A percentile compares a stretch with the other conserved stretches of the same genome.
These are phyloP conservation scores for Darevskia mixta DNA, from an alignment of 2,797 vertebrate genomes.

Conservation along the genomic window DNA sequence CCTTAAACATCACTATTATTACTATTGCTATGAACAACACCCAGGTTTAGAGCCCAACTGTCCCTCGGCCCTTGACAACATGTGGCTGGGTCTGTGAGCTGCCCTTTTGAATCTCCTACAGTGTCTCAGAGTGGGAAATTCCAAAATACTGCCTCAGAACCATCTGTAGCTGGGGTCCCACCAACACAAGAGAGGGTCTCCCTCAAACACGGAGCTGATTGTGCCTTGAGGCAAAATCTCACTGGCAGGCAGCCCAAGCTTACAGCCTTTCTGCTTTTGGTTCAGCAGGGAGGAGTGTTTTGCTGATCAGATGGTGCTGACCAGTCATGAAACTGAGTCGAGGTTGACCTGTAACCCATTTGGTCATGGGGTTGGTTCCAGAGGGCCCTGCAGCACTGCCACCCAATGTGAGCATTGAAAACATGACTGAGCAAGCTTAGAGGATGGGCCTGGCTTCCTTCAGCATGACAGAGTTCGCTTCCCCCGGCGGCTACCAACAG, in stretches of 20 bases:
- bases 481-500: rapidly evolving
- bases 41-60: too few relatives aligned
- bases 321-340: too few relatives aligned
- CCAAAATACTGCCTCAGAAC: neutral
- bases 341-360: neutral
- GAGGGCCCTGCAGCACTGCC: neutral
- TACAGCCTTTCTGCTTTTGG: too few relatives aligned
- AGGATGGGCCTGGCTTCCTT: neutral
- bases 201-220: too few relatives aligned
- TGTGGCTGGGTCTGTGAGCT: too few relatives aligned
- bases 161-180: neutral
- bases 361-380: neutral
- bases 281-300: too few relatives aligned
- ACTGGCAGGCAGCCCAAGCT: too few relatives aligned
- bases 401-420: neutral
- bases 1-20: too few relatives aligned
- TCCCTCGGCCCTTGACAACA: too few relatives aligned
- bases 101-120: too few relatives aligned
- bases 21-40: too few relatives aligned
- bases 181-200: neutral
- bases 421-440: rapidly evolving
- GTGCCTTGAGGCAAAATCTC: neutral
- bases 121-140: neutral
- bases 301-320: neutral
- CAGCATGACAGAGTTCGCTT: neutral